These are phyloP conservation scores for Fulmarus glacialis DNA, from an alignment of 2,113 vertebrate genomes.

Conservation along the genomic window DNA sequence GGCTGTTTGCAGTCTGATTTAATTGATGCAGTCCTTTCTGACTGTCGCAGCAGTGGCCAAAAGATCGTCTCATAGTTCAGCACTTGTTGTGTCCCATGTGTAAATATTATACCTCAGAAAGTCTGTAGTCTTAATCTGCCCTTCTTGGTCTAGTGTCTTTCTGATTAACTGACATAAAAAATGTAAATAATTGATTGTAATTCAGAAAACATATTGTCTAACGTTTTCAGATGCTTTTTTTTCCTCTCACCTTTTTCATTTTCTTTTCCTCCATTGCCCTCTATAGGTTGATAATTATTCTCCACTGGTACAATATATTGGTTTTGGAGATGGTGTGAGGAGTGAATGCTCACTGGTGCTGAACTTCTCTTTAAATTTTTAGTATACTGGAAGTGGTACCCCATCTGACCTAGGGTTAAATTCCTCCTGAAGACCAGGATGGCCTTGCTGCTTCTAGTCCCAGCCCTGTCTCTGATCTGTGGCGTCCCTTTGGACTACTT, in stretches of 20 bases:
- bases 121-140: neutral
- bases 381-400: neutral
- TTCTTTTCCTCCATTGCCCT: conserved; percentile 67
- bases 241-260: conserved; percentile 21
- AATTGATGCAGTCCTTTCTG: neutral
- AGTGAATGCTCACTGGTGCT: neutral
- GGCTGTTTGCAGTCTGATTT: neutral
- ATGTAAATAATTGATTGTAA: neutral
- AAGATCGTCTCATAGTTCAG: neutral
- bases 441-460: neutral
- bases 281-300: conserved; percentile 63
- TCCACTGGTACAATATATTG: neutral
- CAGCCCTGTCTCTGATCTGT: neutral
- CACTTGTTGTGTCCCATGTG: neutral
- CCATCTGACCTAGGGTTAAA: neutral
- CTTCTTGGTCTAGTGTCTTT: neutral
- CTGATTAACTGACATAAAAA: neutral
- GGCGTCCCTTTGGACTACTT: neutral
- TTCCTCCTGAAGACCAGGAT: neutral
- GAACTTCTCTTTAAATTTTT: neutral
- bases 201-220: neutral
- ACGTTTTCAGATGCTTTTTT: neutral
- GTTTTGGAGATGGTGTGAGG: neutral
- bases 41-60: neutral
- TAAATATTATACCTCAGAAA: neutral